These are phyloP conservation scores for Chrysotoxum bicinctum DNA, from an alignment of 2,888 invertebrate species.

Conservation along the genomic window DNA sequence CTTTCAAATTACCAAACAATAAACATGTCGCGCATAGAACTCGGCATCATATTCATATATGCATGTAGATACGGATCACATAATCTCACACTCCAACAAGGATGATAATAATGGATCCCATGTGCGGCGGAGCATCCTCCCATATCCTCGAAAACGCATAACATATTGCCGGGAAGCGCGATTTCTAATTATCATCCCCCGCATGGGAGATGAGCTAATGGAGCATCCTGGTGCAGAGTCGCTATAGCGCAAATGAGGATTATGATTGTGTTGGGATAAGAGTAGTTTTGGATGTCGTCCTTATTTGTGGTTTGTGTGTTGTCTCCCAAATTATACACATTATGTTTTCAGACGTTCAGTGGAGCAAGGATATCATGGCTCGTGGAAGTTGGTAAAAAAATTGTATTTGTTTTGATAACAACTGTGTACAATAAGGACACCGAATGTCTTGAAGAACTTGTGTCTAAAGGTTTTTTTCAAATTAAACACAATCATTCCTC, in stretches of 20 bases:
- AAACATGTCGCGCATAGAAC: conserved; percentile 65
- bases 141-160: conserved; percentile 20
- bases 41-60: conserved; percentile 51
- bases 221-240: conserved; percentile 9
- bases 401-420: background rate
- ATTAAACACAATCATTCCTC: background rate
- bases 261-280: background rate
- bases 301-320: background rate
- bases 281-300: conserved; percentile 18
- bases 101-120: conserved; percentile 29
- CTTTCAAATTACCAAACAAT: conserved; percentile 71
- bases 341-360: conserved; percentile 12
- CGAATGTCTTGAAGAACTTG: background rate
- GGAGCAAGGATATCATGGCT: conserved; percentile 23
- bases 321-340: conserved; percentile 2
- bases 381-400: background rate
- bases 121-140: conserved; percentile 10
- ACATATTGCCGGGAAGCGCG: conserved; percentile 54
- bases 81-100: background rate
- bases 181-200: conserved; percentile 63
- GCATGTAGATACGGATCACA: conserved; percentile 22
- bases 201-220: conserved; percentile 33
- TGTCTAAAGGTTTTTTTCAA: background rate
- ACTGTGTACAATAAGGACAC: background rate
- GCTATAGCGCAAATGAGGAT: conserved; percentile 47